Conservation (phyloP, 2,113 vertebrate genomes). For the Aythya baeri region DNA sequence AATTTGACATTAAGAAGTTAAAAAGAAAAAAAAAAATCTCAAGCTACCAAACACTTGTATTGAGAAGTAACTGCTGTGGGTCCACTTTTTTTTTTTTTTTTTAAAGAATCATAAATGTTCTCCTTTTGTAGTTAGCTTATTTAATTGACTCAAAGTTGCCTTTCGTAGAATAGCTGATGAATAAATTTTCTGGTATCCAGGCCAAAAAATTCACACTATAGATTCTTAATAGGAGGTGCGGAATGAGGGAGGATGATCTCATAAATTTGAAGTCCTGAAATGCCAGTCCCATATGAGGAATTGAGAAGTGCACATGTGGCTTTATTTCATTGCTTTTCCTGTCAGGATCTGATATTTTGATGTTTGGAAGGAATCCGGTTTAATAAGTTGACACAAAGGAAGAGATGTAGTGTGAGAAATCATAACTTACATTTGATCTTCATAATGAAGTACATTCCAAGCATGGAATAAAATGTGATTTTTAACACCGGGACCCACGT, state of each 20-base stretch:
- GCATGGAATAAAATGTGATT: not conserved
- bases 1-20: conserved; percentile 11
- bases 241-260: not conserved
- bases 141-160: conserved; percentile 29
- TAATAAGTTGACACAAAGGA: not conserved
- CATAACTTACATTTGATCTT: not conserved
- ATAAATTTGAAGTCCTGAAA: not conserved
- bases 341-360: not conserved
- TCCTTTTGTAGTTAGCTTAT: conserved; percentile 3
- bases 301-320: not conserved
- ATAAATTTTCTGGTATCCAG: conserved; percentile 9
- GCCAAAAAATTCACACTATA: conserved; percentile 24
- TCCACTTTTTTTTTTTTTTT: not conserved
- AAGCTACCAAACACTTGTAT: conserved; percentile 25
- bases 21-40: conserved; percentile 14
- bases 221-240: conserved; percentile 39
- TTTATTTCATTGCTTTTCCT: not conserved
- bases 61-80: conserved; percentile 41
- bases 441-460: not conserved
- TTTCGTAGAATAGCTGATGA: not conserved
- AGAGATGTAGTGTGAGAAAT: not conserved
- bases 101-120: not conserved
- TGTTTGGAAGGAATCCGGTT: not conserved
- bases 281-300: not conserved
- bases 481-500: conserved; percentile 28